A percentile compares a stretch with the other conserved stretches of the same genome.
phyloP scores from a whole-genome alignment of 2,113 vertebrate species.

The Oostethus manadensis region DNA sequence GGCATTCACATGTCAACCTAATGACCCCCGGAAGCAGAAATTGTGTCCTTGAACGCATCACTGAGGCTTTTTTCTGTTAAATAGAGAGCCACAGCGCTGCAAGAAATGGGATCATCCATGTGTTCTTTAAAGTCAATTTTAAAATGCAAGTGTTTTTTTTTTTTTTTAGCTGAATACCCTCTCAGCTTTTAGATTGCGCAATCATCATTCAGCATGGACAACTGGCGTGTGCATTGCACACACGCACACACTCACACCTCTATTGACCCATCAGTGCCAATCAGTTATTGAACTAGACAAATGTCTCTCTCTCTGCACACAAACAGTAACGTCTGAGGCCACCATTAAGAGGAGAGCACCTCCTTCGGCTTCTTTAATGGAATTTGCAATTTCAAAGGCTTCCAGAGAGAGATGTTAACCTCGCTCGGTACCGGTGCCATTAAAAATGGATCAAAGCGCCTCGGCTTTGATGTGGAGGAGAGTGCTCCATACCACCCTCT shows the following conservation, averaged over 20 bases:
- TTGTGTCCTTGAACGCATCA: slow-evolving; percentile 17
- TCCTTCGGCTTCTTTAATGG: slow-evolving; percentile 54
- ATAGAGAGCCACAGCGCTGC: no score
- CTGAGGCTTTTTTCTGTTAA: no score
- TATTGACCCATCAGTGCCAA: slow-evolving; percentile 48
- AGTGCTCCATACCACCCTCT: slow-evolving; percentile 51
- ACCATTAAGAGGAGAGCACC: slow-evolving; percentile 55
- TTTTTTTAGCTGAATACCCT: slow-evolving; percentile 8
- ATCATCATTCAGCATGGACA: slow-evolving; percentile 23
- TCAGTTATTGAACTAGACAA: slow-evolving; percentile 44
- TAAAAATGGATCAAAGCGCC: slow-evolving; percentile 72
- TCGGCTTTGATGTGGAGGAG: slow-evolving; percentile 68
- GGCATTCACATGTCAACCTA: slow-evolving; percentile 23
- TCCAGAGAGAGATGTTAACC: slow-evolving; percentile 71
- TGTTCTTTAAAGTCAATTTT: slow-evolving; percentile 8
- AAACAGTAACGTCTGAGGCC: slow-evolving; percentile 21
- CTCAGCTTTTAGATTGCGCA: slow-evolving; percentile 7
- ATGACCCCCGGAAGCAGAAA: slow-evolving; percentile 22
- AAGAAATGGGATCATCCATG: neutral
- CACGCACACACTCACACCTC: slow-evolving; percentile 13
- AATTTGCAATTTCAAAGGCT: slow-evolving; percentile 65
- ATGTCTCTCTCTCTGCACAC: slow-evolving; percentile 31
- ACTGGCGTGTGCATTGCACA: slow-evolving; percentile 16
- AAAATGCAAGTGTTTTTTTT: neutral
- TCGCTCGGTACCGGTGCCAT: slow-evolving; percentile 62